Percentiles rank a stretch among this genome's conserved stretches.
Conservation (phyloP, 2,888 invertebrate genomes). For the Melitaea athalia region DNA sequence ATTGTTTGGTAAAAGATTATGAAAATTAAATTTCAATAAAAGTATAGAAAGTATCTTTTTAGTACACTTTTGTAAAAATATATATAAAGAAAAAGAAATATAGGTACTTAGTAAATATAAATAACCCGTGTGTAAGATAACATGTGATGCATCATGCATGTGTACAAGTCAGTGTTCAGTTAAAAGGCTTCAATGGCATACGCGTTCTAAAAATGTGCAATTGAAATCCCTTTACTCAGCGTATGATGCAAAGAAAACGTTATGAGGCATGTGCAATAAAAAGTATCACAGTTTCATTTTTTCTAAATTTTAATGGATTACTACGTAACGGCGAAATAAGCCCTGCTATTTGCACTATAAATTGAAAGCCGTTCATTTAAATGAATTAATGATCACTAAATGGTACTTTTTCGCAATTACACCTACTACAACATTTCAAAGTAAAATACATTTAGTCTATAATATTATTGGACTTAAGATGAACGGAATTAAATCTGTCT, state of each 20-base stretch:
- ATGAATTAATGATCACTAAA: too few relatives aligned
- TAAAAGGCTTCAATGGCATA: conserved; percentile 29
- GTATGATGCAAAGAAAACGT: conserved; percentile 16
- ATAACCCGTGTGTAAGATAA: too few relatives aligned
- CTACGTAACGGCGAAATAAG: too few relatives aligned
- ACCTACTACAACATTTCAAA: too few relatives aligned
- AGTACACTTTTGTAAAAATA: neutral
- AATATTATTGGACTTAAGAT: too few relatives aligned
- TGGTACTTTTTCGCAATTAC: too few relatives aligned
- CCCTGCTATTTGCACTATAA: too few relatives aligned
- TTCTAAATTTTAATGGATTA: neutral
- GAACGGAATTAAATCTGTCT: too few relatives aligned
- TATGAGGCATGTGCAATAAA: neutral
- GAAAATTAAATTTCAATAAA: conserved; percentile 7
- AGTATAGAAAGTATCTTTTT: neutral
- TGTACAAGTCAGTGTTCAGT: conserved; percentile 16
- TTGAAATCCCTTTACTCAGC: conserved; percentile 25
- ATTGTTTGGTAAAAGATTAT: too few relatives aligned
- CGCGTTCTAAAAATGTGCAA: conserved; percentile 23
- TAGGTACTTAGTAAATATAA: too few relatives aligned
- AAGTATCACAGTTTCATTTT: neutral
- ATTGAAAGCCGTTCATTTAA: too few relatives aligned
- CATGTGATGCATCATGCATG: neutral
- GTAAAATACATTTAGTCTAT: too few relatives aligned
- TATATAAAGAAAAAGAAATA: conserved; percentile 3